Conservation (phyloP, 1,140 invertebrate species). For the Patella vulgata region DNA sequence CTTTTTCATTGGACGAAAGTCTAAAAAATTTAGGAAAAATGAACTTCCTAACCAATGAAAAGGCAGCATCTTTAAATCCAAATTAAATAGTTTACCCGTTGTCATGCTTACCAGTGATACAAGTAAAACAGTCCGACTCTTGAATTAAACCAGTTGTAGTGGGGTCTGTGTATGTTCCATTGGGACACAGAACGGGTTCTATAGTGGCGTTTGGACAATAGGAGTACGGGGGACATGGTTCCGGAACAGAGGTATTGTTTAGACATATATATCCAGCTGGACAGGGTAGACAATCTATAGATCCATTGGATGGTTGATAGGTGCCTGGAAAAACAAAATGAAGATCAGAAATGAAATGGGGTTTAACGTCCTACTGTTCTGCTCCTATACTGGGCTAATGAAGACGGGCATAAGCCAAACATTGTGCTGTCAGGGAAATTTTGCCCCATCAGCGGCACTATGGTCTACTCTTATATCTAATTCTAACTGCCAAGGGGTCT, state of each 20-base stretch:
- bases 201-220: slow-evolving; percentile 55
- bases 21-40: no score
- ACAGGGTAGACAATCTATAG: slow-evolving; percentile 44
- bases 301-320: slow-evolving; percentile 48
- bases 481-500: no score
- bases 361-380: no score
- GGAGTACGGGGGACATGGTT: slow-evolving; percentile 49
- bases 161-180: slow-evolving; percentile 53
- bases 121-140: slow-evolving; percentile 44
- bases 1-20: no score
- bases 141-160: slow-evolving; percentile 37
- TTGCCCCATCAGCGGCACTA: no score
- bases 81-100: no score
- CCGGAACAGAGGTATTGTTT: slow-evolving; percentile 47
- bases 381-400: no score
- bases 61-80: no score
- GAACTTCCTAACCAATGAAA: no score
- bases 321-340: slow-evolving; percentile 38
- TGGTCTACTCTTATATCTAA: no score
- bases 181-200: slow-evolving; percentile 47
- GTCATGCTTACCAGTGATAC: slow-evolving; percentile 50
- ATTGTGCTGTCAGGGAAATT: no score
- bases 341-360: not conserved
- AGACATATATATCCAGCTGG: slow-evolving; percentile 52
- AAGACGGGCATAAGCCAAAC: no score